A percentile compares a stretch with the other conserved stretches of the same genome.
Evolutionary conservation across 2,113 vertebrate species (phyloP).

Genomic region (Rana temporaria): DNA sequence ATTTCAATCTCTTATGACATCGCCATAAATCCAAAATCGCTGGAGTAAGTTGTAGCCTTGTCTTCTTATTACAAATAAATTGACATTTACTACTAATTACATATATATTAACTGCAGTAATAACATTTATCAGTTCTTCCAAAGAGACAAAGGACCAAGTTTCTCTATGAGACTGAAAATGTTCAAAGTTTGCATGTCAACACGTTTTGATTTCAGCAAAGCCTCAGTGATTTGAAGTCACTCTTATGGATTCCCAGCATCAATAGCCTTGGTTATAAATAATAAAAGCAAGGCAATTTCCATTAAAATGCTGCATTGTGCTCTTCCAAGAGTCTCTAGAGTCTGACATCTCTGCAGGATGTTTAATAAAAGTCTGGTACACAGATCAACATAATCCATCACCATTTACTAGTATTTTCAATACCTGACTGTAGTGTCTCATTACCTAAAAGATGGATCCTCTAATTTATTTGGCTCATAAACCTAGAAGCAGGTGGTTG

Average conservation of each 20-base stretch:
- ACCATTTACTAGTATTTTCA: conserved; percentile 54
- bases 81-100: too few relatives aligned
- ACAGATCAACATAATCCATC: conserved; percentile 54
- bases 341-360: conserved; percentile 44
- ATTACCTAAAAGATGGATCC: conserved; percentile 56
- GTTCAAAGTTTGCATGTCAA: conserved; percentile 28
- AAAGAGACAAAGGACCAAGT: too few relatives aligned
- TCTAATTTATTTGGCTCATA: conserved; percentile 53
- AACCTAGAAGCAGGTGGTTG: conserved; percentile 52
- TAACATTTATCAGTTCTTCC: too few relatives aligned
- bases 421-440: conserved; percentile 51
- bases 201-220: conserved; percentile 33
- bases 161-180: background rate
- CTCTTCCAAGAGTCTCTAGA: conserved; percentile 39
- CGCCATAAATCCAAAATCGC: too few relatives aligned
- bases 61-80: too few relatives aligned
- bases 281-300: conserved; percentile 46
- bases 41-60: too few relatives aligned
- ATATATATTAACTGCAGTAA: too few relatives aligned
- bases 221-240: conserved; percentile 33
- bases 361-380: conserved; percentile 55
- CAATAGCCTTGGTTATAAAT: conserved; percentile 28
- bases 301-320: conserved; percentile 51
- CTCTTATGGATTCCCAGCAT: conserved; percentile 6
- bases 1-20: too few relatives aligned